Base-by-base conservation (phyloP, 92 coral and sea anemone species). In the Palythoa grandis region DNA sequence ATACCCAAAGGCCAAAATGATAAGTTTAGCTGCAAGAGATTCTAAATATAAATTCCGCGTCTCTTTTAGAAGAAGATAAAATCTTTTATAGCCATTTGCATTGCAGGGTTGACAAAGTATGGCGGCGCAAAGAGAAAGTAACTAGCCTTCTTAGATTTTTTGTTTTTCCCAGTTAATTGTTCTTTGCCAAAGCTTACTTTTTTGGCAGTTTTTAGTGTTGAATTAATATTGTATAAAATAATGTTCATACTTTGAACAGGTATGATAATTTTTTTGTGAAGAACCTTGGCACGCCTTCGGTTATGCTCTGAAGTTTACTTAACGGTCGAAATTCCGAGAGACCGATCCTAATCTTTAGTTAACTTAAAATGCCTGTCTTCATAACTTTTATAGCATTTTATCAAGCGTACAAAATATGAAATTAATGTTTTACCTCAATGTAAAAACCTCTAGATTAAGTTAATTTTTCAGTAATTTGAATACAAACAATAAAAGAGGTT, bases 1-100 rank as follows among this genome's bases (percentile, higher is more conserved):
- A 80, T 80, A 80, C 85, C 85, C 74, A 65, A 80, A 80, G 85
- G 85, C 85, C 85, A 80, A 80, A 76, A 20, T 47, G 61, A 65
- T 80, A 80, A 43, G 85, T 80, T 80, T 80, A 80, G 85, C 56
- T 48, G 14, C 72, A 66, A 80, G 74, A 80, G 85, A 63, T 80
- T 65, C 85, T 80, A 80, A 80, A 80, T 80, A 80, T 80, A 80
- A 48, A 39, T 68, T 43, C 37, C 74, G 85, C 74, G 74, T 80
- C 74, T 52, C 85, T 66, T 80, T 79, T 66, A 11, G 60, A 5
- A 16, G 40, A 65, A 52, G 85, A 80, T 80, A 80, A 65, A 52
- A 80, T 80, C 85, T 67, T 80, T 48, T 29, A 52, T 7, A 43
- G 29, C 74, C 66, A 67, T 47, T 63, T 38, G 74, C 63, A 11